Base-by-base conservation (phyloP, 1,140 invertebrate species). In the Globodera ellingtonae region DNA sequence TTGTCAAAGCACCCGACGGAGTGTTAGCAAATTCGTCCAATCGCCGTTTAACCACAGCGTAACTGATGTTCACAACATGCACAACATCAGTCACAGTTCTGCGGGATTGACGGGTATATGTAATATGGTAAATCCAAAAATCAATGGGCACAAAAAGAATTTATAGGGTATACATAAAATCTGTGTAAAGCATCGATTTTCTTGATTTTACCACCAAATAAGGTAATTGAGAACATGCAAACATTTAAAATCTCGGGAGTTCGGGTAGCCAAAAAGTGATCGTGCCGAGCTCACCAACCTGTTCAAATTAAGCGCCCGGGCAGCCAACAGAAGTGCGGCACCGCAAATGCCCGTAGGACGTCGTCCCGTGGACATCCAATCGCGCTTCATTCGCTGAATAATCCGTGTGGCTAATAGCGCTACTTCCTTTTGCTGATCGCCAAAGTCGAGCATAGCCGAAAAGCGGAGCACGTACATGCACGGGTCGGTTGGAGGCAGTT, bases 301-400 rank as follows among this genome's bases (percentile, higher is more conserved):
- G 83, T 93, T 94, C 88, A 97, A 98, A 84, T 95, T 93, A 89
- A 98, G 95, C 47, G 98, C 92, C 81, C 97, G 92, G 0, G 94
- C 94, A 50, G 97, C 95, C 89, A 99, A 95, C 15, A 99, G 90
- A 2, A 99, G 90, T 9, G 96, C 97, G 90, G 96, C 96, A 18
- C 96, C 96, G 91, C 96, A 98, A 48, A 98, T 91, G 35, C 67
- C 97, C 0, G 96, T 97, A 15, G 97, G 97, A 87, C 96, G 91
- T 77, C 97, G 91, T 35, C 97, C 97, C 5, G 94, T 95, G 88
- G 97, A 95, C 90, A 99, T 94, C 90, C 95, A 98, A 90, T 99
- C 97, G 86, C 94, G 93, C 90, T 98, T 98, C 97, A 99, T 99
- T 87, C 97, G 91, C 89, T 96, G 94, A 8, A 99, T 95, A 65